Evolutionary conservation across 2,113 vertebrate species (phyloP), one percentile per base, ranked within the genome.

Genomic region (Glareola pratincola): DNA sequence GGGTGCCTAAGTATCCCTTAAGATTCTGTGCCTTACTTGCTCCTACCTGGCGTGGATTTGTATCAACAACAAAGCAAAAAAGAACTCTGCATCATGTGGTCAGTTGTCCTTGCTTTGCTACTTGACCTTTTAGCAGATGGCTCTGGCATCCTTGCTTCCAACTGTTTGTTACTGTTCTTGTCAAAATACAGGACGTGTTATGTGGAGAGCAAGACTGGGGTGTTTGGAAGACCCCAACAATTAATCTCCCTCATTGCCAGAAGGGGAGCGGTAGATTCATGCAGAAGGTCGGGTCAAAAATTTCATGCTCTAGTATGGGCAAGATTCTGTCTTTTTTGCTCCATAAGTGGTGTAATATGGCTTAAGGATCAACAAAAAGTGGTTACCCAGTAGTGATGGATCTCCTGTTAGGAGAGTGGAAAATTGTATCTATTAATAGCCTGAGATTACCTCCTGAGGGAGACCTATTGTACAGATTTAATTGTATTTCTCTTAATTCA

Each of bases 401-500:
- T 91, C 53, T 92, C 48, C 37, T 94, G 57, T 78, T 91, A 67
- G 21, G 47, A 50, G 36, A 47, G 66, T 79, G 77, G 74, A 94
- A 90, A 95, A 95, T 90, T 56, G 62, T 50, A 53, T 62, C 45
- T 91, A 48, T 85, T 77, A 85, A 95, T 78, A 93, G 85, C 80
- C 50, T 90, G 73, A 91, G 62, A 48, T 76, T 78, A 63, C 10
- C 24, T 92, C 56, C 72, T 56, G 48, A 94, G 86, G 39, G 92
- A 94, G 62, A 78, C 54, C 32, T 79, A 45, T 69, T 92, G 71
- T 85, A 76, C 53, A 95, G 71, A 85, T 90, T 62, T 85, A 91
- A 82, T 73, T 95, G 76, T 91, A 50, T 80, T 95, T 80, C 72
- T 85, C 57, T 91, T 82, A 92, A 92, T 95, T 95, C 32, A 94